Evolutionary conservation across 2,797 vertebrate genomes (phyloP).

Genomic region (Mus caroli): DNA sequence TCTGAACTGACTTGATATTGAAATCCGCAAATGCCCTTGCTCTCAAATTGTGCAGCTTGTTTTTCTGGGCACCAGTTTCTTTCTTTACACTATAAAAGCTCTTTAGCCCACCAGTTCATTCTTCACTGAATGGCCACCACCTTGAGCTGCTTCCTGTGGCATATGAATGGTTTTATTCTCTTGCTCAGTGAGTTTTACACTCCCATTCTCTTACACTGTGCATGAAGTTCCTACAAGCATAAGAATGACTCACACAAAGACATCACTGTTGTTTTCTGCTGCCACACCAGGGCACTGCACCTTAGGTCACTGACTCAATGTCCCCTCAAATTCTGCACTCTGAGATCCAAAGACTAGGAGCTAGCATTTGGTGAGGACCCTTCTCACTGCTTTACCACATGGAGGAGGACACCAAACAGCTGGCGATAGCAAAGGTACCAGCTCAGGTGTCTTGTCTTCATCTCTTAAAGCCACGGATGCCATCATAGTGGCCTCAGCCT

Average conservation of each 20-base stretch:
- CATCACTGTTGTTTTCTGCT: too few relatives aligned
- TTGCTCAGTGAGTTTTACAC: accelerated
- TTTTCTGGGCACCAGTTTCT: background rate
- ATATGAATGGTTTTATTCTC: too few relatives aligned
- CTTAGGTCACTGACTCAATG: background rate
- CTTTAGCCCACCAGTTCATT: background rate
- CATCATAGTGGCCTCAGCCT: accelerated
- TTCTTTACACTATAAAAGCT: background rate
- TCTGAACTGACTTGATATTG: background rate
- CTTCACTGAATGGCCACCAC: background rate
- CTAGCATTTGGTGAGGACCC: too few relatives aligned
- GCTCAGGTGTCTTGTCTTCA: background rate
- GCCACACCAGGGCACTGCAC: background rate
- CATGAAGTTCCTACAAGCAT: accelerated
- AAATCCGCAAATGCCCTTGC: background rate
- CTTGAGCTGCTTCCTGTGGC: too few relatives aligned
- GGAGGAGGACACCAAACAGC: too few relatives aligned
- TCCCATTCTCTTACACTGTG: too few relatives aligned
- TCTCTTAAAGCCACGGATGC: too few relatives aligned
- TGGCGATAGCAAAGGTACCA: accelerated
- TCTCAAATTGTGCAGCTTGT: background rate
- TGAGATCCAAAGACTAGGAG: background rate
- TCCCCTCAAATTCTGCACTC: background rate
- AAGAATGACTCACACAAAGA: too few relatives aligned
- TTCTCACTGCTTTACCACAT: background rate